Evolutionary conservation across 2,113 vertebrate genomes (phyloP), one percentile per base, ranked within the genome.

Genomic region (Puntigrus tetrazona): DNA sequence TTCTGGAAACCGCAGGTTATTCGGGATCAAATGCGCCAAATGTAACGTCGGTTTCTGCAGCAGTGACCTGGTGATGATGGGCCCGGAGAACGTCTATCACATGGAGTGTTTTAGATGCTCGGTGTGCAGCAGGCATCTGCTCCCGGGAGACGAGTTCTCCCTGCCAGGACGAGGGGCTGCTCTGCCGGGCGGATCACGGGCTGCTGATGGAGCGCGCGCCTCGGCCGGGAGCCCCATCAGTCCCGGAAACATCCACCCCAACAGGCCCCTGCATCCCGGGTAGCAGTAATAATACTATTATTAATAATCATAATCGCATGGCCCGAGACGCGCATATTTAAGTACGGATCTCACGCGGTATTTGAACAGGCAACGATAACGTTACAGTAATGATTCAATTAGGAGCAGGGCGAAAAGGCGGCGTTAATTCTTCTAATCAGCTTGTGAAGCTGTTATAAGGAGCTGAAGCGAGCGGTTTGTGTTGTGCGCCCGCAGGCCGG

Each of bases 31-130:
- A 90, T 99, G 98, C 85, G 95, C 97, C 74, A 95, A 97, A 92
- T 99, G 98, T 90, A 96, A 95, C 91, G 94, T 94, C 88, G 95
- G 96, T 86, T 96, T 99, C 94, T 95, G 96, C 93, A 97, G 97
- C 95, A 97, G 96, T 86, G 97, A 98, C 90, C 91, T 98, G 90
- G 98, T 99, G 91, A 98, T 99, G 98, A 93, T 97, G 84, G 98
- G 96, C 76, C 96, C 97, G 80, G 96, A 96, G 85, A 94, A 94
- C 55, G 97, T 99, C 72, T 99, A 97, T 89, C 97, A 98, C 94
- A 95, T 97, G 91, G 97, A 98, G 91, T 99, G 97, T 89, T 99
- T 99, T 91, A 95, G 97, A 89, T 99, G 98, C 93, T 95, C 97
- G 4, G 95, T 96, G 86, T 99, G 98, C 92, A 96, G 96, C 92